A percentile compares a stretch with the other conserved stretches of the same genome.
These are phyloP conservation scores for Ormia ochracea DNA, from an alignment of 2,888 invertebrate genomes.

Conservation along the genomic window DNA sequence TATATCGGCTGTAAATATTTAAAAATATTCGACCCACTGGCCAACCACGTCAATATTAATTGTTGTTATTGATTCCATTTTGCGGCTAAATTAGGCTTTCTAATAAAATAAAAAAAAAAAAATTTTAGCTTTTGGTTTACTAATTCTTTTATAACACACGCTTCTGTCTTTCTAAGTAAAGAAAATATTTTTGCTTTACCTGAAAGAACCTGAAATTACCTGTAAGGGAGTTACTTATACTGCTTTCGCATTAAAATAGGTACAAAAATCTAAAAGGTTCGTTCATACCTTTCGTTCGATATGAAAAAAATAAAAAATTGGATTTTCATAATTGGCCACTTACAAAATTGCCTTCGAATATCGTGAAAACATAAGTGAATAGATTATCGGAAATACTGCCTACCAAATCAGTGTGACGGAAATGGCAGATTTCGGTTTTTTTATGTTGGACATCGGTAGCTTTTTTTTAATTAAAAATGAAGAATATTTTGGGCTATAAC, in stretches of 20 bases:
- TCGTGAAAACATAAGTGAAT: slow-evolving; percentile 72
- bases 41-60: slow-evolving; percentile 72
- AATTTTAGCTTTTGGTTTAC: not conserved
- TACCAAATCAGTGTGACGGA: slow-evolving; percentile 71
- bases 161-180: too few relatives aligned
- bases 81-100: slow-evolving; percentile 72
- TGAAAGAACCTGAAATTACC: too few relatives aligned
- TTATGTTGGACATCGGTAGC: slow-evolving; percentile 70
- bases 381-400: slow-evolving; percentile 68
- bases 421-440: slow-evolving; percentile 73
- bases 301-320: too few relatives aligned
- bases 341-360: slow-evolving; percentile 74
- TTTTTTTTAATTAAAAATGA: slow-evolving; percentile 34
- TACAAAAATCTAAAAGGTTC: not conserved
- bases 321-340: too few relatives aligned
- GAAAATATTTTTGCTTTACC: too few relatives aligned
- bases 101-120: slow-evolving; percentile 35
- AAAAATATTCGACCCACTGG: slow-evolving; percentile 72
- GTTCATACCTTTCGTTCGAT: not conserved
- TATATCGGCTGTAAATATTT: slow-evolving; percentile 70
- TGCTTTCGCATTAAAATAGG: too few relatives aligned
- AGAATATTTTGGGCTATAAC: slow-evolving; percentile 64
- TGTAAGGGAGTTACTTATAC: too few relatives aligned
- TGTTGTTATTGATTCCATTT: slow-evolving; percentile 69
- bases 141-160: too few relatives aligned